Conservation (phyloP, 2,113 vertebrate species). For the Mirza zaza region DNA sequence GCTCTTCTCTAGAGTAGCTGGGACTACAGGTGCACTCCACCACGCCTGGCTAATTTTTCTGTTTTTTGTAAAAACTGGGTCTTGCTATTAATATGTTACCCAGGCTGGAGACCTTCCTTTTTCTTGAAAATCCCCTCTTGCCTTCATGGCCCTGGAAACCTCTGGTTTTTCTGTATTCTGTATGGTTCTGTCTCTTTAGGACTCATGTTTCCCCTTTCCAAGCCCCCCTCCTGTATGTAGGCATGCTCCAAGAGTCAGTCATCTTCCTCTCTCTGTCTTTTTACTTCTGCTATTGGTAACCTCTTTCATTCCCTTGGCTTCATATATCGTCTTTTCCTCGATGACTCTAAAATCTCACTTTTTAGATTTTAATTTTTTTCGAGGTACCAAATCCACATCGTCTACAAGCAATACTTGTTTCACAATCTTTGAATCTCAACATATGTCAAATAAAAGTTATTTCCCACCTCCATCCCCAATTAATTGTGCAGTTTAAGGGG, state of each 20-base stretch:
- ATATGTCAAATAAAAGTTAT: neutral
- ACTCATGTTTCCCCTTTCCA: accelerated
- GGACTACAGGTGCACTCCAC: too few species aligned
- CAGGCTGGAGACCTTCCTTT: neutral
- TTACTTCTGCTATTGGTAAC: neutral
- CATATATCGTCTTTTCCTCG: neutral
- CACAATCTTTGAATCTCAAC: neutral
- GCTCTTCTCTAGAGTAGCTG: too few species aligned
- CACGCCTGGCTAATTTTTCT: too few species aligned
- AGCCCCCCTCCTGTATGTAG: neutral
- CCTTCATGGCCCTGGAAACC: neutral
- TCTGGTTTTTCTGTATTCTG: neutral
- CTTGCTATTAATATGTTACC: too few species aligned
- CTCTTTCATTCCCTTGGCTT: neutral
- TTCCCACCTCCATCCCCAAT: neutral
- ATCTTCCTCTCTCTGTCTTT: neutral
- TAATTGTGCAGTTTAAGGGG: neutral
- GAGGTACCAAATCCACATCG: neutral
- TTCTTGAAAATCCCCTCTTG: neutral
- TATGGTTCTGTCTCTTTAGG: neutral
- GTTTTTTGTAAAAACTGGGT: too few species aligned
- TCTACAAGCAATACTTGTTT: neutral
- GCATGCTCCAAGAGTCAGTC: neutral
- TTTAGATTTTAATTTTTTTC: neutral
- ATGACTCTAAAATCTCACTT: neutral